phyloP scores from a whole-genome alignment of 2,888 invertebrate species.

The Mellilla xanthometata region DNA sequence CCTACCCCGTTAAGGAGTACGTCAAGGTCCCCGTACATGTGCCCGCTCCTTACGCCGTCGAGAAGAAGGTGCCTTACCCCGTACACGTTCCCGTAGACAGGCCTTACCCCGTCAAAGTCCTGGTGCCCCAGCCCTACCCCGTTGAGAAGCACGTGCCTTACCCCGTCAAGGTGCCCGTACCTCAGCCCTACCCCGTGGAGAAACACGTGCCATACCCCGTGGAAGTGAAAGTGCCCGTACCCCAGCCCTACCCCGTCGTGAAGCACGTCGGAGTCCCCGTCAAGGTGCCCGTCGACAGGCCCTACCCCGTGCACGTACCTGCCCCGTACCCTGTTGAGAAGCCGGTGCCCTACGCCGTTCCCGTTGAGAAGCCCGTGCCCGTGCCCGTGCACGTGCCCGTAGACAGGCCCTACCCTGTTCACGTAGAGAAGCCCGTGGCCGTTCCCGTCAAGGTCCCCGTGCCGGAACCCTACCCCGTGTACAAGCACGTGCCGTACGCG shows the following conservation, averaged over 20 bases:
- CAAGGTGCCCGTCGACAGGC: slow-evolving; percentile 86
- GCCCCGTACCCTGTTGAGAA: slow-evolving; percentile 84
- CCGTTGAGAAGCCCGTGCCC: slow-evolving; percentile 85
- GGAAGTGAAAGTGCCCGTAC: slow-evolving; percentile 88
- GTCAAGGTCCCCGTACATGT: slow-evolving; percentile 91
- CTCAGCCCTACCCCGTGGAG: slow-evolving; percentile 90
- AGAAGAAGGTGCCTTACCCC: slow-evolving; percentile 89
- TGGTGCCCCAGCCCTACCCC: slow-evolving; percentile 90
- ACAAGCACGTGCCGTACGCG: slow-evolving; percentile 85
- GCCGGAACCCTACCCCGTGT: slow-evolving; percentile 84
- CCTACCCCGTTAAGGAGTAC: slow-evolving; percentile 89
- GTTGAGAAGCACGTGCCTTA: slow-evolving; percentile 89
- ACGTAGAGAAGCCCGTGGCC: slow-evolving; percentile 76
- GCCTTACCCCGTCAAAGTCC: slow-evolving; percentile 90
- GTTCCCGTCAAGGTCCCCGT: slow-evolving; percentile 82
- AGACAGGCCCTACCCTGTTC: slow-evolving; percentile 84
- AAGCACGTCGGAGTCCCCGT: slow-evolving; percentile 86
- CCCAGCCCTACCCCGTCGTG: slow-evolving; percentile 88
- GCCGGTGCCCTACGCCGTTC: slow-evolving; percentile 83
- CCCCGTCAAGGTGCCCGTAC: slow-evolving; percentile 89
- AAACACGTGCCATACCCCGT: slow-evolving; percentile 89
- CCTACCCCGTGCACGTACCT: slow-evolving; percentile 86
- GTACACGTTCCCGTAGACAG: slow-evolving; percentile 88
- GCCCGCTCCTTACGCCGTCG: slow-evolving; percentile 90
- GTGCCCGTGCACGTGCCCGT: slow-evolving; percentile 85